Evolutionary conservation across 1,140 invertebrate species (phyloP), one percentile per base, ranked within the genome.

Genomic region (Stegodyphus dumicola): DNA sequence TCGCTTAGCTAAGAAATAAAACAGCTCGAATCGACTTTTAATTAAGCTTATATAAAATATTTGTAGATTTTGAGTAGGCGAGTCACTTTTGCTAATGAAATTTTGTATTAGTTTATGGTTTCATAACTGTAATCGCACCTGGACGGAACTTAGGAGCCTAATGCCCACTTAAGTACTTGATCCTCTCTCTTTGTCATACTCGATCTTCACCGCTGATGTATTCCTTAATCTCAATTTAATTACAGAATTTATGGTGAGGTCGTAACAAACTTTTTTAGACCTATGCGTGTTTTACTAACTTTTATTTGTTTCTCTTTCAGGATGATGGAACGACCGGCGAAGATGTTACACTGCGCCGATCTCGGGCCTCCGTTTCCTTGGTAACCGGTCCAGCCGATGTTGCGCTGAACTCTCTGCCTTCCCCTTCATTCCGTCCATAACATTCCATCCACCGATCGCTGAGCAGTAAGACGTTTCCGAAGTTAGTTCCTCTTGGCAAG

Each of bases 361-460:
- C 71, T 76, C 56, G 33, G 64, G 51, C 73, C 53, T 49, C 53
- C 71, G 81, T 76, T 49, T n/a, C 52, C 66, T 18, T 73, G 71
- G 80, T 56, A 83, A 83, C 80, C 49, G 17, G 49, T 48, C 7
- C 33, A 71, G 15, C 6, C 33, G 33, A 33, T 33, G 33, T 33
- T 33, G 33, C 33, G 15, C 10, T 15, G 33, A 18, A 54, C 53
- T 81, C 52, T 53, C 17, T 65, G 13, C 65, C 18, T 33, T 65
- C 77, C 77, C 66, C 66, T 51, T n/a, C 17, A 70, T 18, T 69
- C 77, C 77, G 77, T 81, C 78, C 78, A 51, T n/a, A 81, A 48
- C 78, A 81, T 73, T 81, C 78, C 78, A 81, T 73, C 69, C 70
- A 13, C 69, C 49, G 77, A 70, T 69, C 78, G 53, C 11, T 56